Base-by-base conservation (phyloP, 2,797 vertebrate species). In the Tauraco hartlaubi region DNA sequence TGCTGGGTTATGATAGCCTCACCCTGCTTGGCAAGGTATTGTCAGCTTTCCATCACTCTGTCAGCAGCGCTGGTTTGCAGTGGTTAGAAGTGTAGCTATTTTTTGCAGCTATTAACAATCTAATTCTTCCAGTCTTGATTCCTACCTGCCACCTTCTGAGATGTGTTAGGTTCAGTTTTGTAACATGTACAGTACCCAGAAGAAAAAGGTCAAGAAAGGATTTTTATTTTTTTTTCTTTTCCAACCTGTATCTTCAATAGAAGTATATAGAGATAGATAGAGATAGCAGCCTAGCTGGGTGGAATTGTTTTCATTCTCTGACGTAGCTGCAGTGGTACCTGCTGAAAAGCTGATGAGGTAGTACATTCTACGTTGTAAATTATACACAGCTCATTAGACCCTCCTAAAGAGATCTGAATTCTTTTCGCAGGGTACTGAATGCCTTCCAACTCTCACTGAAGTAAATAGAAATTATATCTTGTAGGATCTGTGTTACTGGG, bases 31-130 rank as follows among this genome's bases (percentile, higher is more conserved):
- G 59, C 54, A 33, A 61, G 37, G 67, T 43, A 35, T 76, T 87
- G 72, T 58, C 78, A 84, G 84, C 74, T 74, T 81, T 73, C 83
- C 87, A 48, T 92, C 92, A 76, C 77, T 25, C 83, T 92, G 80
- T 87, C 86, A 89, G 28, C 74, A 69, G 33, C 4, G 58, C 78
- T 51, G 66, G 18, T 49, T 43, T 79, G 86, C 80, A 22, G 11
- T 46, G 55, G 31, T 87, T 82, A 33, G 67, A 78, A 77, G 43
- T 4, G 25, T 12, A 56, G 80, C 29, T 75, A 26, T 44, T 69
- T 87, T 94, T 79, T 92, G 61, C 54, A 48, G 81, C 77, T 85
- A 59, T 89, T 93, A 94, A 75, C 80, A 39, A 46, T 41, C 85
- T 75, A 62, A 85, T 88, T 72, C 77, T 67, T 66, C 71, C 39